Percentiles rank a stretch among this genome's conserved stretches.
These are phyloP conservation scores for Apostichopus japonicus DNA, from an alignment of 35 echinoderm and acorn worm genomes.

Conservation along the genomic window DNA sequence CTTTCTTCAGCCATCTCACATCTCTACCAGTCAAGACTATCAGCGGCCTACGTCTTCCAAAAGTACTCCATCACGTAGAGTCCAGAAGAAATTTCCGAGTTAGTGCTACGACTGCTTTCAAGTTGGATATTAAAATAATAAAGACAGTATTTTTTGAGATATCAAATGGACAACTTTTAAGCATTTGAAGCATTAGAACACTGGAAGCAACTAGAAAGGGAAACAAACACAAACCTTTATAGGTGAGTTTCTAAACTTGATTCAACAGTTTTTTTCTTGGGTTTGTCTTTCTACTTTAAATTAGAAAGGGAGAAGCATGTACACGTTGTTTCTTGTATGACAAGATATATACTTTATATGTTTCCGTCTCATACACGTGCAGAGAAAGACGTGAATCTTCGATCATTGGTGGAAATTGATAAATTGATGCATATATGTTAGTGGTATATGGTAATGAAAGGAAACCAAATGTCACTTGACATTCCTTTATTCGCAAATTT, in stretches of 20 bases:
- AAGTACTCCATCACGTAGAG: not conserved
- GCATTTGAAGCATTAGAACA: conserved; percentile 42
- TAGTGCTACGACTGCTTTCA: not conserved
- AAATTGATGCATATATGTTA: too few species aligned
- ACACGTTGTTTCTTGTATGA: too few species aligned
- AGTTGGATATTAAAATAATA: not conserved
- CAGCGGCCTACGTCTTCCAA: not conserved
- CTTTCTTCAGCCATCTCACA: not conserved
- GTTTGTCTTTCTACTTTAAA: too few species aligned
- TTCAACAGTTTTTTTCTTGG: too few species aligned
- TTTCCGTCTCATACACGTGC: too few species aligned
- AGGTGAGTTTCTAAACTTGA: conserved; percentile 29
- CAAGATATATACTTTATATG: too few species aligned
- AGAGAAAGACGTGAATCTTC: too few species aligned
- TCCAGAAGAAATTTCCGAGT: not conserved
- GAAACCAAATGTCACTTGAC: not conserved
- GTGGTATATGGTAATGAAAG: too few species aligned
- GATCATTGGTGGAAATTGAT: too few species aligned
- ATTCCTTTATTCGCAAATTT: not conserved
- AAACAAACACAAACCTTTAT: conserved; percentile 65
- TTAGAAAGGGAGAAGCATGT: too few species aligned
- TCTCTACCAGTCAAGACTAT: not conserved
- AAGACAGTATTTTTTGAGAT: too few species aligned
- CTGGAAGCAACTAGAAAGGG: conserved; percentile 68
- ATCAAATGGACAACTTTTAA: too few species aligned